These are phyloP conservation scores for Pitangus sulphuratus DNA, from an alignment of 2,797 vertebrate species.

Conservation along the genomic window DNA sequence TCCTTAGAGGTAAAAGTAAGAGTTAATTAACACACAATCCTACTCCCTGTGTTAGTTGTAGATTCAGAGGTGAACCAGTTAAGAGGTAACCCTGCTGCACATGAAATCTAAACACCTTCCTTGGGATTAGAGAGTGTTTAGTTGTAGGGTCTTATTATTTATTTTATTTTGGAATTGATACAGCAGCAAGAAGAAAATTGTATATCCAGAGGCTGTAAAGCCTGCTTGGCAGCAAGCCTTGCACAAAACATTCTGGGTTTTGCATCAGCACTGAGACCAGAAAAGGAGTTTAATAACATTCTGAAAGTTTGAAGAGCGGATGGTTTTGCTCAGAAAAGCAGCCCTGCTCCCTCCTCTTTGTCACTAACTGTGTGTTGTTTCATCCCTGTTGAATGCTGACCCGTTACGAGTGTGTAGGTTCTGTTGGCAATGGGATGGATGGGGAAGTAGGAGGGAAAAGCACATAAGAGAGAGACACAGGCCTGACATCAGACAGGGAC, in stretches of 20 bases:
- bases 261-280: not conserved
- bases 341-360: not conserved
- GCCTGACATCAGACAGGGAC: not conserved
- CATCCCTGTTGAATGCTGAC: not conserved
- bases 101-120: not conserved
- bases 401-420: not conserved
- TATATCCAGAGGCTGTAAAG: not conserved
- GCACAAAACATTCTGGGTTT: not conserved
- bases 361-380: not conserved
- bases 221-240: not conserved
- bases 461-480: not conserved
- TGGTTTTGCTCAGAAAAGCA: not conserved
- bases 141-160: not conserved
- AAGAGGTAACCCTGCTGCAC: not conserved
- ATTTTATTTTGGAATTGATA: not conserved
- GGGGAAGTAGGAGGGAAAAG: not conserved
- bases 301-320: not conserved
- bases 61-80: not conserved
- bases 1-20: constrained; percentile 77
- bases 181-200: not conserved
- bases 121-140: not conserved
- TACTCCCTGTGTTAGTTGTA: not conserved
- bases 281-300: not conserved
- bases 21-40: not conserved
- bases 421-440: not conserved